phyloP scores from a whole-genome alignment of 2,888 invertebrate species.

The Anagyrus pseudococci region DNA sequence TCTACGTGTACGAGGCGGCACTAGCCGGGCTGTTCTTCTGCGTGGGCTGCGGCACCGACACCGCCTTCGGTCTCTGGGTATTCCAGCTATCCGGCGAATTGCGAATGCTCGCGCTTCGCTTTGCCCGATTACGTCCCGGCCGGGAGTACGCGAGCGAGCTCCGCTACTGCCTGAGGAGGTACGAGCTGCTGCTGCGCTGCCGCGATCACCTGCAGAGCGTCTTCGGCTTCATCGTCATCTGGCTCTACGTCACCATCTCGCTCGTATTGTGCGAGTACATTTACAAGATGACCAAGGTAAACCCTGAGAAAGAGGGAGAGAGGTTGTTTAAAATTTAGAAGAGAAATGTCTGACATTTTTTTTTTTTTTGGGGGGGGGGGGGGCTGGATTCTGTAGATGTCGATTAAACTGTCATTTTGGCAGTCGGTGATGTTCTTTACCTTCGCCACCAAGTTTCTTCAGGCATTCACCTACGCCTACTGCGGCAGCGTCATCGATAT shows the following conservation, averaged over 20 bases:
- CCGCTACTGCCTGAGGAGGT: constrained; percentile 36
- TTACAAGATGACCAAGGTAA: not conserved
- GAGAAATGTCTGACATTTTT: no score
- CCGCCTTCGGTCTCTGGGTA: constrained; percentile 45
- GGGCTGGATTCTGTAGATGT: no score
- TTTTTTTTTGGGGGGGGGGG: no score
- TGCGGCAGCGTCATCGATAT: constrained; percentile 38
- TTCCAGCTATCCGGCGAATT: constrained; percentile 47
- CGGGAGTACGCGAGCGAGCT: constrained; percentile 34
- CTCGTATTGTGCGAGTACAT: constrained; percentile 37
- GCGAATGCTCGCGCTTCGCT: constrained; percentile 38
- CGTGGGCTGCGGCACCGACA: constrained; percentile 41
- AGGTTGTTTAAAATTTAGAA: no score
- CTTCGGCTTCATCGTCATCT: constrained; percentile 46
- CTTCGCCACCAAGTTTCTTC: constrained; percentile 39
- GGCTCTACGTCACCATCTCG: constrained; percentile 43
- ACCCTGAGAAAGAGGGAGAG: no score
- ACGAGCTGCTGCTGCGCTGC: constrained; percentile 37
- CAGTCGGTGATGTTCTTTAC: constrained; percentile 14
- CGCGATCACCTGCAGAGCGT: constrained; percentile 41
- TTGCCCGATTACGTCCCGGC: constrained; percentile 25
- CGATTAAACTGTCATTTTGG: constrained; percentile 7
- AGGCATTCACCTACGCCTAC: constrained; percentile 44
- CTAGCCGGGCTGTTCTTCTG: constrained; percentile 20
- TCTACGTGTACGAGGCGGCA: constrained; percentile 21